phyloP scores from a whole-genome alignment of 2,113 vertebrate species.

The Mugil cephalus region DNA sequence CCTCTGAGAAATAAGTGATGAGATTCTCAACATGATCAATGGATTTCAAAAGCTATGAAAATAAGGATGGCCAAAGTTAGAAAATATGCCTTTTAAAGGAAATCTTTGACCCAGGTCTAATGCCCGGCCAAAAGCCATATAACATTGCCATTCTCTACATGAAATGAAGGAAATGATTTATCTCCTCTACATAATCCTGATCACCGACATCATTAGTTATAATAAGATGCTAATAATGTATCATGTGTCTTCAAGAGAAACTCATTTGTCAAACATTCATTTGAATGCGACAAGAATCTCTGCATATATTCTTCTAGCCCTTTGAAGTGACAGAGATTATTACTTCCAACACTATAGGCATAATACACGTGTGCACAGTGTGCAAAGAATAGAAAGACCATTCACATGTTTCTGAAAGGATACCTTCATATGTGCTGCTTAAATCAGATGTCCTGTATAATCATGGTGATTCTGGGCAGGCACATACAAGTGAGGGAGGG shows the following conservation, averaged over 20 bases:
- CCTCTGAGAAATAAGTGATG: not conserved
- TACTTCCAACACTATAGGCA: constrained; percentile 9
- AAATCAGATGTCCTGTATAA: not conserved
- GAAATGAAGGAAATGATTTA: constrained; percentile 74
- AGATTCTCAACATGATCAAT: constrained; percentile 12
- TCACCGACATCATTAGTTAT: constrained; percentile 81
- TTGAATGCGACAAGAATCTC: constrained; percentile 57
- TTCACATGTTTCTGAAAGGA: constrained; percentile 27
- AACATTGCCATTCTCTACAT: constrained; percentile 53
- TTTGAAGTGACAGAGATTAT: constrained; percentile 24
- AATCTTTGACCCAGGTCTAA: constrained; percentile 46
- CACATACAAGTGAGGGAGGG: not conserved
- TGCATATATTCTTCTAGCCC: constrained; percentile 43
- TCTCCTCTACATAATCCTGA: constrained; percentile 73
- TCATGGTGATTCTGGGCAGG: not conserved
- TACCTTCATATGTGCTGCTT: not conserved
- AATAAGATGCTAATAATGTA: constrained; percentile 79
- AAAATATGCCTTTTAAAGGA: constrained; percentile 35
- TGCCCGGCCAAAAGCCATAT: constrained; percentile 46
- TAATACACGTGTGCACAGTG: constrained; percentile 14
- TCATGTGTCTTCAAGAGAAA: constrained; percentile 71
- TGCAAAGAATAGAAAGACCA: not conserved
- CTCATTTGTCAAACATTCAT: constrained; percentile 76
- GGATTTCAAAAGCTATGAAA: constrained; percentile 19
- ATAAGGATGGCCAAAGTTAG: constrained; percentile 25